phyloP scores from a whole-genome alignment of 1,140 invertebrate genomes.

The Ditylenchus dipsaci region DNA sequence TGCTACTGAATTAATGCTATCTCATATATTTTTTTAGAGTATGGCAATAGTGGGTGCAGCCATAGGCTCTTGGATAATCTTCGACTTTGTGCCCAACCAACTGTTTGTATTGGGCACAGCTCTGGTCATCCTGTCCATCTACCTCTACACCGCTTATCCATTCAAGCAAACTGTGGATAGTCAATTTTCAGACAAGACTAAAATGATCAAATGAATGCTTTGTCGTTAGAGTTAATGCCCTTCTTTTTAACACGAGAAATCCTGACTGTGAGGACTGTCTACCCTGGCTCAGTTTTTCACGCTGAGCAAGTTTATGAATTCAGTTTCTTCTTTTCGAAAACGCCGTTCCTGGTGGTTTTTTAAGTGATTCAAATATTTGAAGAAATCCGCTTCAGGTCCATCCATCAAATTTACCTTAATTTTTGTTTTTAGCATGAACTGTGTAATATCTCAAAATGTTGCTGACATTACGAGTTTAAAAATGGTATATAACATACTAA shows the following conservation, averaged over 20 bases:
- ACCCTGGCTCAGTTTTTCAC: neutral
- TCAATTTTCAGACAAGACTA: neutral
- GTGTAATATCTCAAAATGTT: too few relatives aligned
- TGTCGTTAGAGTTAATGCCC: neutral
- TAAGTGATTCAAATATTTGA: too few relatives aligned
- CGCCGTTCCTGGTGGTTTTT: too few relatives aligned
- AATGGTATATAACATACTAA: too few relatives aligned
- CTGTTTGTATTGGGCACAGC: conserved; percentile 47
- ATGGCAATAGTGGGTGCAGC: conserved; percentile 56
- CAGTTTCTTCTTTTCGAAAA: too few relatives aligned
- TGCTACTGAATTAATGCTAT: too few relatives aligned
- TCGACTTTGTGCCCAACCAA: conserved; percentile 52
- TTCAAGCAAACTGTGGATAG: neutral
- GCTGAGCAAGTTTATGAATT: too few relatives aligned
- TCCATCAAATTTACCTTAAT: too few relatives aligned
- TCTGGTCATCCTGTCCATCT: conserved; percentile 45
- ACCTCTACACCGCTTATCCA: conserved; percentile 38
- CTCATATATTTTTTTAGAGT: conserved; percentile 37
- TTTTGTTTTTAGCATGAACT: too few relatives aligned
- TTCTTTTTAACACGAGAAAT: neutral
- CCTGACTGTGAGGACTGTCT: too few relatives aligned
- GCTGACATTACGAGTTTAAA: too few relatives aligned
- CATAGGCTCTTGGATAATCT: conserved; percentile 55
- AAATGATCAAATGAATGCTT: neutral
- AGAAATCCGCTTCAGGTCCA: too few relatives aligned